A percentile compares a stretch with the other conserved stretches of the same genome.
phyloP scores from a whole-genome alignment of 2,113 vertebrate genomes.

The Chascanopsetta lugubris region DNA sequence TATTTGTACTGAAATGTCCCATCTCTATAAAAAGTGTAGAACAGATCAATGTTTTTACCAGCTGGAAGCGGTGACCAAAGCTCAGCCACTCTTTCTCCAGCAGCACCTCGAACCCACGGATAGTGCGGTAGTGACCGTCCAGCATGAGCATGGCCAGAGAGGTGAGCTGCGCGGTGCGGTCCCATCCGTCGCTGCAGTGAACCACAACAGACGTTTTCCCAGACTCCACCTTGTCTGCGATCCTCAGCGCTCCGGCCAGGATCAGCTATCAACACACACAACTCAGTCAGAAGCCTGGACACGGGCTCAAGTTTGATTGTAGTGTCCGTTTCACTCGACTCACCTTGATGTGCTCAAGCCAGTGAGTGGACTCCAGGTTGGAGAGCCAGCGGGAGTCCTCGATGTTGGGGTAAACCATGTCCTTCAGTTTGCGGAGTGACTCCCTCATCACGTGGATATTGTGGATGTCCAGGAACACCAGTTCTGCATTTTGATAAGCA shows the following conservation, averaged over 20 bases:
- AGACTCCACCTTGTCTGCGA: slow-evolving; percentile 95
- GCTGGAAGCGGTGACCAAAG: slow-evolving; percentile 95
- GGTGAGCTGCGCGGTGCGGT: slow-evolving; percentile 93
- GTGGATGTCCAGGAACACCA: slow-evolving; percentile 97
- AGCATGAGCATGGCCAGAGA: slow-evolving; percentile 95
- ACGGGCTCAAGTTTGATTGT: neutral
- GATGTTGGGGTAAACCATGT: slow-evolving; percentile 95
- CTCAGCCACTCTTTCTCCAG: slow-evolving; percentile 98
- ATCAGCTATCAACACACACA: slow-evolving; percentile 83
- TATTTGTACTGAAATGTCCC: neutral
- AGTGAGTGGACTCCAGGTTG: slow-evolving; percentile 96
- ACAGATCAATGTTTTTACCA: slow-evolving; percentile 76
- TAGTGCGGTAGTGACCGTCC: slow-evolving; percentile 92
- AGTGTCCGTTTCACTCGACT: neutral
- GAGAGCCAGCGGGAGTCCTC: slow-evolving; percentile 97
- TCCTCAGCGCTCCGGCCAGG: slow-evolving; percentile 92
- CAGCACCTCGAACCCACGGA: slow-evolving; percentile 91
- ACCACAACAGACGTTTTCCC: slow-evolving; percentile 96
- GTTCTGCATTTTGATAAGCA: slow-evolving; percentile 95
- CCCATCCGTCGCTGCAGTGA: slow-evolving; percentile 98
- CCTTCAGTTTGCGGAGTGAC: slow-evolving; percentile 93
- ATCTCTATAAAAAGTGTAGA: too few relatives aligned
- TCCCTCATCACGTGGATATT: slow-evolving; percentile 99
- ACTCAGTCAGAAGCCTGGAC: neutral
- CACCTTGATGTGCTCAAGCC: slow-evolving; percentile 99